These are phyloP conservation scores for Harpegnathos saltator DNA, from an alignment of 1,140 invertebrate species.

Conservation along the genomic window DNA sequence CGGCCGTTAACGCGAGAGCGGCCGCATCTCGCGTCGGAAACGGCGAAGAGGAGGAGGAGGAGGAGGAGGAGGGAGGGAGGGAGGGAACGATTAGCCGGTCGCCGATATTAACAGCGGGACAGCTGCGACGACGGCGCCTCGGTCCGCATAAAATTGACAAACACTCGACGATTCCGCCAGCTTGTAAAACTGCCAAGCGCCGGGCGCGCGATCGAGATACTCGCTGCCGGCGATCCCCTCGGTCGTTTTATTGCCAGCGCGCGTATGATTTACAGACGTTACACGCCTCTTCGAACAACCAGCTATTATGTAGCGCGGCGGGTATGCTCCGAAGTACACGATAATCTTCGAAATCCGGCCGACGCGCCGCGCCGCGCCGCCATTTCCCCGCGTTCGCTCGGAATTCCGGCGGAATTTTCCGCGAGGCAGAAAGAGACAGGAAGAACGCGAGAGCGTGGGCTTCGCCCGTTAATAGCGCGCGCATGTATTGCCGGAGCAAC, in stretches of 20 bases:
- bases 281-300: slow-evolving; percentile 42
- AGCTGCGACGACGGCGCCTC: not conserved
- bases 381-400: slow-evolving; percentile 26
- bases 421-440: slow-evolving; percentile 15
- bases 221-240: not conserved
- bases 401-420: slow-evolving; percentile 61
- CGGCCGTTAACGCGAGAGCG: not conserved
- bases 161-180: slow-evolving; percentile 25
- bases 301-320: slow-evolving; percentile 37
- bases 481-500: slow-evolving; percentile 62
- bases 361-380: slow-evolving; percentile 10
- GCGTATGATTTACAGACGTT: slow-evolving; percentile 46
- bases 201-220: slow-evolving; percentile 34
- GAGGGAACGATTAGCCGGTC: not conserved
- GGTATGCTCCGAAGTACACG: slow-evolving; percentile 20
- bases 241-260: slow-evolving; percentile 38
- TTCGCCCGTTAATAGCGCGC: slow-evolving; percentile 64
- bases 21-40: too few relatives aligned
- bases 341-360: slow-evolving; percentile 51
- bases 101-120: slow-evolving; percentile 29
- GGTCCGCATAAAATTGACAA: slow-evolving; percentile 47
- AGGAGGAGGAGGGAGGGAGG: too few relatives aligned
- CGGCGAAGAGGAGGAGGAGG: too few relatives aligned
- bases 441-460: not conserved
- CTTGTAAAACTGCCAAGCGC: slow-evolving; percentile 43